Percentiles rank a stretch among this genome's conserved stretches.
Conservation (phyloP, 2,888 invertebrate genomes). For the Troglohyphantes excavatus region DNA sequence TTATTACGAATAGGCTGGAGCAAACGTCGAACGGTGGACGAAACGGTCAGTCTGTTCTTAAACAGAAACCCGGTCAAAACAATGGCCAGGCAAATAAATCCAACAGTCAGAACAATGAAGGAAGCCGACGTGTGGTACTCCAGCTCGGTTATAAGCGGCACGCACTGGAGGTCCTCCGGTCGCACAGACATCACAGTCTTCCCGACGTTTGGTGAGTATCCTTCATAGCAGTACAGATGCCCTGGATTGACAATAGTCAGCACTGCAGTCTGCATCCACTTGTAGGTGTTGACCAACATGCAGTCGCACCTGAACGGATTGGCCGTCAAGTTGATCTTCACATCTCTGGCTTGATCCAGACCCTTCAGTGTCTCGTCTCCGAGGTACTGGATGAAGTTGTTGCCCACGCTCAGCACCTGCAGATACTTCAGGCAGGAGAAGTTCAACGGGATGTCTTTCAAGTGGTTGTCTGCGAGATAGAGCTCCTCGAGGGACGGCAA, state of each 20-base stretch:
- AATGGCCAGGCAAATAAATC: slow-evolving; percentile 85
- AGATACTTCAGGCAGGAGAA: slow-evolving; percentile 87
- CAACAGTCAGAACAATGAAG: slow-evolving; percentile 84
- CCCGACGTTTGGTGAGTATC: slow-evolving; percentile 81
- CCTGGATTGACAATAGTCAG: slow-evolving; percentile 86
- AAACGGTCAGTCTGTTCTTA: slow-evolving; percentile 84
- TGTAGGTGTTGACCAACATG: slow-evolving; percentile 85
- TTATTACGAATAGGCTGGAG: slow-evolving; percentile 57
- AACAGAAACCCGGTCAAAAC: slow-evolving; percentile 86
- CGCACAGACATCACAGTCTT: slow-evolving; percentile 79
- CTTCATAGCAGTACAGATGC: slow-evolving; percentile 84
- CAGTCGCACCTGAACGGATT: slow-evolving; percentile 89
- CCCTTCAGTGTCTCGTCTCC: slow-evolving; percentile 83
- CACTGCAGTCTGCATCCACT: slow-evolving; percentile 87
- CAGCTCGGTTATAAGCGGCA: slow-evolving; percentile 80
- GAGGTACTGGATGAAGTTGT: slow-evolving; percentile 86
- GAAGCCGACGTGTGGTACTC: slow-evolving; percentile 82
- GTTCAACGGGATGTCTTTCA: slow-evolving; percentile 86
- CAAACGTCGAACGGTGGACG: slow-evolving; percentile 29
- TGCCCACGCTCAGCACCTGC: slow-evolving; percentile 87
- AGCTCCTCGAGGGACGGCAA: slow-evolving; percentile 87
- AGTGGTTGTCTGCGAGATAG: slow-evolving; percentile 86
- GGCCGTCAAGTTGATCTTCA: slow-evolving; percentile 86
- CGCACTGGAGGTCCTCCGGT: slow-evolving; percentile 80
- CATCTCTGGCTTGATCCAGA: slow-evolving; percentile 84